Percentiles rank a stretch among this genome's conserved stretches.
Conservation (phyloP, 1,140 invertebrate genomes). For the Drosophila bipectinata region DNA sequence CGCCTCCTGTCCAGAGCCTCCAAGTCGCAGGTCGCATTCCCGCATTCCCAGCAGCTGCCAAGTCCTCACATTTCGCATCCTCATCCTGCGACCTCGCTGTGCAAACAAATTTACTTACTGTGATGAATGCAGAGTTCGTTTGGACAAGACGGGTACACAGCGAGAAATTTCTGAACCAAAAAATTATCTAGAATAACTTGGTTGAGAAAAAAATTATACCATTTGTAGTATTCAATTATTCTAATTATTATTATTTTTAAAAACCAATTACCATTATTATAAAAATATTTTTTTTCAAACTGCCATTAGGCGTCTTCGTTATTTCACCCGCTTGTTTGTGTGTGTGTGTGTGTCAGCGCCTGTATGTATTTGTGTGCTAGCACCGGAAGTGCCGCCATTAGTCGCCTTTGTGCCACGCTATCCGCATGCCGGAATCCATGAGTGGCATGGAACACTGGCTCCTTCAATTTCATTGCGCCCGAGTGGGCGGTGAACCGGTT, state of each 20-base stretch:
- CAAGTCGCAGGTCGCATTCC: constrained; percentile 13
- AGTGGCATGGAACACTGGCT: constrained; percentile 23
- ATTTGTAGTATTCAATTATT: background rate
- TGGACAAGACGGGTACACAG: constrained; percentile 39
- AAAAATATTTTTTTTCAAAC: constrained; percentile 16
- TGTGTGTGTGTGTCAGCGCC: constrained; percentile 1
- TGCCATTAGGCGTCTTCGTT: constrained; percentile 28
- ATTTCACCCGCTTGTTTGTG: constrained; percentile 1
- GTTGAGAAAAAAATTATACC: background rate
- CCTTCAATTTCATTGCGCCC: constrained; percentile 22
- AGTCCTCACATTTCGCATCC: constrained; percentile 28
- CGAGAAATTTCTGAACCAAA: background rate
- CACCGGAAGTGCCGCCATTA: constrained; percentile 80
- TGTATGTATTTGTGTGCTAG: constrained; percentile 14
- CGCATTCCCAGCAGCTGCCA: constrained; percentile 26
- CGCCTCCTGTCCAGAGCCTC: background rate
- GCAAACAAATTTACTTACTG: constrained; percentile 81
- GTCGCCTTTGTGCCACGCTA: constrained; percentile 71
- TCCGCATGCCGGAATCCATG: constrained; percentile 49
- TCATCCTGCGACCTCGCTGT: constrained; percentile 30
- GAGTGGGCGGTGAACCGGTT: constrained; percentile 28
- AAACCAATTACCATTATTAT: background rate
- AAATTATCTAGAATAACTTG: background rate
- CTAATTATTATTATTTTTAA: background rate
- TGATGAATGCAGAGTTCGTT: constrained; percentile 76